Percentiles rank a stretch among this genome's conserved stretches.
Evolutionary conservation across 2,888 invertebrate genomes (phyloP).

Genomic region (Poecilobothrus nobilitatus): DNA sequence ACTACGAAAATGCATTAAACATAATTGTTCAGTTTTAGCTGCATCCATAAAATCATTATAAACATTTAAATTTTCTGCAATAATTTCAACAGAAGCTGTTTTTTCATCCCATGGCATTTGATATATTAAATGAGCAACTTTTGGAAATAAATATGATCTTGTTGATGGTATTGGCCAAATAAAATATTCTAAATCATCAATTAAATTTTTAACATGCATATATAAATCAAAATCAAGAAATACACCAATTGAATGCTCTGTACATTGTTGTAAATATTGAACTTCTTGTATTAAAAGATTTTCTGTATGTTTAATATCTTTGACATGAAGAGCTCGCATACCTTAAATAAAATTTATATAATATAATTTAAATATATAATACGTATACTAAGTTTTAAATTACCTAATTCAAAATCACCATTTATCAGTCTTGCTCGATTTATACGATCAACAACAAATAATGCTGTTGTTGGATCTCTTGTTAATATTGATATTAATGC

Average conservation of each 20-base stretch:
- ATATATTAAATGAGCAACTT: conserved; percentile 38
- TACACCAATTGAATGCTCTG: conserved; percentile 38
- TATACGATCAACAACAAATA: conserved; percentile 41
- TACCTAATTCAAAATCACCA: conserved; percentile 41
- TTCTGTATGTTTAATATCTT: conserved; percentile 32
- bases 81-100: conserved; percentile 41
- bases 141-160: conserved; percentile 34
- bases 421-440: conserved; percentile 38
- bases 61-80: conserved; percentile 36
- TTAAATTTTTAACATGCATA: conserved; percentile 31
- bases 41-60: conserved; percentile 42
- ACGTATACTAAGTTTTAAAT: conserved; percentile 9
- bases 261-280: conserved; percentile 40
- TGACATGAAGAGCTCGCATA: conserved; percentile 35
- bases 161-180: conserved; percentile 41
- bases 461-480: conserved; percentile 36
- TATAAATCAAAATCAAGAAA: conserved; percentile 38
- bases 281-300: conserved; percentile 40
- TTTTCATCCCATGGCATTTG: conserved; percentile 43
- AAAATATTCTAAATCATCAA: conserved; percentile 39
- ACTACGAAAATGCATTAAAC: conserved; percentile 41
- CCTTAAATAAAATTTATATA: conserved; percentile 27
- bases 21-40: conserved; percentile 38
- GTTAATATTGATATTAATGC: conserved; percentile 39
- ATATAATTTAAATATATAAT: background rate